phyloP scores from a whole-genome alignment of 2,797 vertebrate genomes.

The Tarsius wallacei region DNA sequence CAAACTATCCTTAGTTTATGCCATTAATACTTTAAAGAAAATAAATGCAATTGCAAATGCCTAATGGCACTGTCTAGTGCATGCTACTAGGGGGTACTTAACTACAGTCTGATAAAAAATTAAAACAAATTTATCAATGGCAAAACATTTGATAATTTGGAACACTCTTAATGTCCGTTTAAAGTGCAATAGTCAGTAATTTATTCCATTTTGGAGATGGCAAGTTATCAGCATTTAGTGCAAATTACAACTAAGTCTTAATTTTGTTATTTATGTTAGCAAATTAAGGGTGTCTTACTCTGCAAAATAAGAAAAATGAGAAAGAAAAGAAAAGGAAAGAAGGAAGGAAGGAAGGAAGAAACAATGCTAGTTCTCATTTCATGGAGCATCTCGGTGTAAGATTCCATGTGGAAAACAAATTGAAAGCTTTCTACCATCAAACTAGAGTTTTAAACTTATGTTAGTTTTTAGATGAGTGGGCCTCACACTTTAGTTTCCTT shows the following conservation, averaged over 20 bases:
- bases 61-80: conserved; percentile 82
- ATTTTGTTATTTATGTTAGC: conserved; percentile 82
- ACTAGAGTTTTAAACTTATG: conserved; percentile 31
- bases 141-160: conserved; percentile 84
- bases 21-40: conserved; percentile 77
- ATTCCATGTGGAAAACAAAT: conserved; percentile 49
- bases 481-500: background rate
- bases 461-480: background rate
- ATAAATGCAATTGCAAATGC: conserved; percentile 78
- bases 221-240: conserved; percentile 80
- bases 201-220: conserved; percentile 82
- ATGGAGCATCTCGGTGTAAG: background rate
- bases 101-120: conserved; percentile 86
- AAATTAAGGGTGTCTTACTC: conserved; percentile 67
- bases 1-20: conserved; percentile 69
- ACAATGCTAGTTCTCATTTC: conserved; percentile 66
- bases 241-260: conserved; percentile 82
- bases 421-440: background rate
- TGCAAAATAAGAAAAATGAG: conserved; percentile 45
- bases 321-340: too few relatives aligned
- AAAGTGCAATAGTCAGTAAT: conserved; percentile 83
- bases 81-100: conserved; percentile 69
- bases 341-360: background rate
- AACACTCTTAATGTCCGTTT: conserved; percentile 77
- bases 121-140: conserved; percentile 87